These are phyloP conservation scores for Aricia artaxerxes DNA, from an alignment of 2,888 invertebrate genomes.

Conservation along the genomic window DNA sequence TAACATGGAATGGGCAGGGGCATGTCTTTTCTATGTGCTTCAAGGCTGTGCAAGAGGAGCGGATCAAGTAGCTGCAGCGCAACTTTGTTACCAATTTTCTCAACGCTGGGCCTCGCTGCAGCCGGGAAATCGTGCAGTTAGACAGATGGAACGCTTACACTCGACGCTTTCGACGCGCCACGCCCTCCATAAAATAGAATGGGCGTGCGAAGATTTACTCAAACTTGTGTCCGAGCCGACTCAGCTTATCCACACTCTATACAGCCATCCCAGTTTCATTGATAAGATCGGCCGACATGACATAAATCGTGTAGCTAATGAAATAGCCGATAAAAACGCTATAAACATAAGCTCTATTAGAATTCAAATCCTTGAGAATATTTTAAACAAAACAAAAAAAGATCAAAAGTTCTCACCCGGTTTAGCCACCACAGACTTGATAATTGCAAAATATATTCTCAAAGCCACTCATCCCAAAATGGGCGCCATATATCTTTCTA, in stretches of 20 bases:
- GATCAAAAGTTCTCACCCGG: conserved; percentile 53
- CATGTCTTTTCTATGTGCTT: conserved; percentile 74
- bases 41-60: conserved; percentile 76
- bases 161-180: conserved; percentile 72
- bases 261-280: conserved; percentile 68
- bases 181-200: conserved; percentile 70
- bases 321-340: conserved; percentile 75
- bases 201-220: conserved; percentile 72
- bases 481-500: conserved; percentile 74
- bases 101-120: conserved; percentile 73
- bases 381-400: conserved; percentile 59
- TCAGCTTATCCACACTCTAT: conserved; percentile 71
- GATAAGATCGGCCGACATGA: conserved; percentile 68
- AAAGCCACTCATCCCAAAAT: conserved; percentile 77
- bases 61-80: conserved; percentile 76
- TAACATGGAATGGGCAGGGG: conserved; percentile 79
- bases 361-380: conserved; percentile 73
- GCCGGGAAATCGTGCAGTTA: conserved; percentile 71
- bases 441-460: conserved; percentile 73
- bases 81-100: conserved; percentile 75
- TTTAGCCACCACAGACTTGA: conserved; percentile 61
- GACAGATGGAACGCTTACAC: conserved; percentile 74
- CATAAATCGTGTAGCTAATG: conserved; percentile 71
- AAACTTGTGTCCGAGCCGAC: conserved; percentile 69
- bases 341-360: conserved; percentile 72